Evolutionary conservation across 2,797 vertebrate genomes (phyloP), one percentile per base, ranked within the genome.

Genomic region (Florisuga fusca): DNA sequence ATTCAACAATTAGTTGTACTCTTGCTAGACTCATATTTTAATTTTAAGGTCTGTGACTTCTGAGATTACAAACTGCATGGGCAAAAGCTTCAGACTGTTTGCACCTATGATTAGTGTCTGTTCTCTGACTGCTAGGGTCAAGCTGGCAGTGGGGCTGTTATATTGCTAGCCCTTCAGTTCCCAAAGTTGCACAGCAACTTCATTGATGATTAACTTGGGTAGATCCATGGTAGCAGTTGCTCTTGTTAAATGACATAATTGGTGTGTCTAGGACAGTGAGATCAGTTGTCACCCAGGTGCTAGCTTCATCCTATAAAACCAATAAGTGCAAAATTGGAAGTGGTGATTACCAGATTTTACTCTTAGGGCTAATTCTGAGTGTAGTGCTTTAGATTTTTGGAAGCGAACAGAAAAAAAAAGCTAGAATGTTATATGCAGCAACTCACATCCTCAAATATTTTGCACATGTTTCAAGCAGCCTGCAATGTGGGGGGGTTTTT

Each of bases 211-310:
- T 45, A 29, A 27, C 51, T 79, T 48, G 21, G 38, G 38, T 7
- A 36, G 26, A 5, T 22, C 62, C 55, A 21, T 69, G 15, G 41
- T 85, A 76, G 51, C 66, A 81, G 10, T 46, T 69, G 57, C 18
- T 59, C 45, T 51, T 48, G 45, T 67, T 62, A 2, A 48, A 21
- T 58, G 48, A 29, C 33, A 8, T 38, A 25, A 69, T 20, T 68
- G 1, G 1, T 0, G 0, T 59, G 19, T 55, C 58, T 88, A 79
- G 1, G 6, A 23, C 29, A 26, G 26, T 27, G 58, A 80, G 68
- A 21, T 89, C 76, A 57, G 7, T 46, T 89, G 43, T 85, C 54
- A 85, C 34, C 41, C n/a, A 3, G 22, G 43, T 76, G 75, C 58
- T 64, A 34, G 20, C 45, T 83, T 66, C 38, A 38, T 36, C 53